Conservation (phyloP, 1,140 invertebrate species). For the Drosophila serrata region DNA sequence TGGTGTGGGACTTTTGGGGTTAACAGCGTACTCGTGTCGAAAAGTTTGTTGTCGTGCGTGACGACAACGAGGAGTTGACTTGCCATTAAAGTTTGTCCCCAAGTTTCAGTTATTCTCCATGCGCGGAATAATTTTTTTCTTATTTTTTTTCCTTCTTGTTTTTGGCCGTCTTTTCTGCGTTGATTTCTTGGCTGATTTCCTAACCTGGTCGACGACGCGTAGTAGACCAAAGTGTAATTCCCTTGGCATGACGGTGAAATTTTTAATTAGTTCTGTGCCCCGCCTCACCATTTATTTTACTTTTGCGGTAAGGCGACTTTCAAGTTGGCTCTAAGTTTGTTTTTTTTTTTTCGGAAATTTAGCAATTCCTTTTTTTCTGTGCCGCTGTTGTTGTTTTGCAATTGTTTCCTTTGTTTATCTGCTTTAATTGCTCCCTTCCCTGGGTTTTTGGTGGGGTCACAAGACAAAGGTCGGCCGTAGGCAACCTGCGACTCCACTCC, state of each 20-base stretch:
- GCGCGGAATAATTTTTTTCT: slow-evolving; percentile 37
- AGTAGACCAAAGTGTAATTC: slow-evolving; percentile 71
- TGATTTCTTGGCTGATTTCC: slow-evolving; percentile 68
- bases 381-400: slow-evolving; percentile 55
- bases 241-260: slow-evolving; percentile 77
- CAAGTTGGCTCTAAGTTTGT: slow-evolving; percentile 69
- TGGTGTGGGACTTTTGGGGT: slow-evolving; percentile 14
- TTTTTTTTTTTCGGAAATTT: slow-evolving; percentile 67
- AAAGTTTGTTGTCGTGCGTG: slow-evolving; percentile 65
- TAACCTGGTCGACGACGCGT: slow-evolving; percentile 59
- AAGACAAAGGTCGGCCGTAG: slow-evolving; percentile 42
- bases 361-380: slow-evolving; percentile 52
- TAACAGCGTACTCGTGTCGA: slow-evolving; percentile 52
- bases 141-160: slow-evolving; percentile 10
- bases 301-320: slow-evolving; percentile 48
- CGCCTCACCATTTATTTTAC: slow-evolving; percentile 20
- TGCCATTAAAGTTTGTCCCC: slow-evolving; percentile 67
- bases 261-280: slow-evolving; percentile 73
- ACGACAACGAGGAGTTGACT: slow-evolving; percentile 52
- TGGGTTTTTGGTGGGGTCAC: slow-evolving; percentile 14
- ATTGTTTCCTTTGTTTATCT: slow-evolving; percentile 80
- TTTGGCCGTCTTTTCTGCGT: slow-evolving; percentile 14
- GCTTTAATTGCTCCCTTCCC: slow-evolving; percentile 67
- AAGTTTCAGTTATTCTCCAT: slow-evolving; percentile 48
- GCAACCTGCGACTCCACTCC: slow-evolving; percentile 48